These are phyloP conservation scores for Adelosebastes latens DNA, from an alignment of 2,797 vertebrate genomes.

Conservation along the genomic window DNA sequence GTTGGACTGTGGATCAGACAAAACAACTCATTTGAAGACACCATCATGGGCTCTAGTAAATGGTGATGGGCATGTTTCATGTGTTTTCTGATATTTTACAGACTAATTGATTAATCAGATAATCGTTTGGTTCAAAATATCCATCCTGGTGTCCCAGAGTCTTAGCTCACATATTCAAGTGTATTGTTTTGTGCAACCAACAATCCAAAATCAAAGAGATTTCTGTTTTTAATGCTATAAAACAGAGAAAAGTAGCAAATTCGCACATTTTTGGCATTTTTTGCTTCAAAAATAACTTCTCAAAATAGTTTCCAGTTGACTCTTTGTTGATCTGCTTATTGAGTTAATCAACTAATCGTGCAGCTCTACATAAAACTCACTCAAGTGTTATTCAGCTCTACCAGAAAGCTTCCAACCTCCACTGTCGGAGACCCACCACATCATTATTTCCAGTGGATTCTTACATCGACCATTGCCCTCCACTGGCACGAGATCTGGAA, in stretches of 20 bases:
- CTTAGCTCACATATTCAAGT: neutral
- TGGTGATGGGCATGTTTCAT: neutral
- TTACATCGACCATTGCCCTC: conserved; percentile 60
- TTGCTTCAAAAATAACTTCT: neutral
- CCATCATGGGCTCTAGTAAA: neutral
- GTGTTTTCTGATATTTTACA: neutral
- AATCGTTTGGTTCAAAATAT: neutral
- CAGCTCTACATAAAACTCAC: neutral
- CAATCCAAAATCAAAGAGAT: neutral
- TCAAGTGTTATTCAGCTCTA: conserved; percentile 24
- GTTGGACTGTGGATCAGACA: neutral
- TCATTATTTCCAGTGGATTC: conserved; percentile 73
- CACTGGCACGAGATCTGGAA: conserved; percentile 70
- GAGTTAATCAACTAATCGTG: neutral
- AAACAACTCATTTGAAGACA: too few relatives aligned
- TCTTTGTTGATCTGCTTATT: neutral
- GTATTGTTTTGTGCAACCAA: neutral
- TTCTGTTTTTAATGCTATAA: neutral
- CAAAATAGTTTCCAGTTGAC: neutral
- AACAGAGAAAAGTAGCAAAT: neutral
- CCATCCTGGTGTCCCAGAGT: neutral
- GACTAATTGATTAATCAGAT: neutral
- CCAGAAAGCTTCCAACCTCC: conserved; percentile 41
- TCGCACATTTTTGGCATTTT: neutral
- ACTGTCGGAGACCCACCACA: conserved; percentile 29